A percentile compares a stretch with the other conserved stretches of the same genome.
These are phyloP conservation scores for Pachypanchax playfairii DNA, from an alignment of 2,113 vertebrate species.

Conservation along the genomic window DNA sequence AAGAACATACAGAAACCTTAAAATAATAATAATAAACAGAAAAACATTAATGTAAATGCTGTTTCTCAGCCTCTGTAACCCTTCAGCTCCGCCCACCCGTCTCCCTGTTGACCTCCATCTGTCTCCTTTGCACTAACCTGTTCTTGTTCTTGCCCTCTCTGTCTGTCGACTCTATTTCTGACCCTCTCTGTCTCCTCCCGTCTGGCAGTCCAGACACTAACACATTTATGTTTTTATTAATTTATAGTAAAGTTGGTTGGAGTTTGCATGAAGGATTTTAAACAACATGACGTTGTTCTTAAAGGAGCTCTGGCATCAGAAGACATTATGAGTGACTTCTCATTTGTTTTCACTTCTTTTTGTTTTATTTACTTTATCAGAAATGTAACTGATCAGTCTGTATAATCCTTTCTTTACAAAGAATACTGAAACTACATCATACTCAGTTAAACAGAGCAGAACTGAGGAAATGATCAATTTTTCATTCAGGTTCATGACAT, in stretches of 20 bases:
- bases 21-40: too few relatives aligned
- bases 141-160: slow-evolving; percentile 4
- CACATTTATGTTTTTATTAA: slow-evolving; percentile 62
- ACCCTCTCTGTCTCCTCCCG: slow-evolving; percentile 3
- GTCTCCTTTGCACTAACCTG: background rate
- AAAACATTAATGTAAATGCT: too few relatives aligned
- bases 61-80: too few relatives aligned
- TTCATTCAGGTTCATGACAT: too few relatives aligned
- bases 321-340: slow-evolving; percentile 46
- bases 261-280: slow-evolving; percentile 46
- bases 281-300: slow-evolving; percentile 49
- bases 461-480: too few relatives aligned
- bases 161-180: slow-evolving; percentile 2
- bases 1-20: too few relatives aligned
- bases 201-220: slow-evolving; percentile 53
- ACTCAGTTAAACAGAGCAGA: too few relatives aligned
- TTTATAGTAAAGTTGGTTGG: slow-evolving; percentile 61
- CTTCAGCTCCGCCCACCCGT: too few relatives aligned
- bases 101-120: slow-evolving; percentile 3
- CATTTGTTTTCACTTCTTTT: slow-evolving; percentile 2
- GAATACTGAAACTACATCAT: too few relatives aligned
- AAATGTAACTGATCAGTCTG: background rate
- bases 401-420: too few relatives aligned
- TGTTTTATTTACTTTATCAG: background rate
- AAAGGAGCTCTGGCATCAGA: slow-evolving; percentile 52